A percentile compares a stretch with the other conserved stretches of the same genome.
phyloP scores from a whole-genome alignment of 2,113 vertebrate genomes.

The Mirounga angustirostris region DNA sequence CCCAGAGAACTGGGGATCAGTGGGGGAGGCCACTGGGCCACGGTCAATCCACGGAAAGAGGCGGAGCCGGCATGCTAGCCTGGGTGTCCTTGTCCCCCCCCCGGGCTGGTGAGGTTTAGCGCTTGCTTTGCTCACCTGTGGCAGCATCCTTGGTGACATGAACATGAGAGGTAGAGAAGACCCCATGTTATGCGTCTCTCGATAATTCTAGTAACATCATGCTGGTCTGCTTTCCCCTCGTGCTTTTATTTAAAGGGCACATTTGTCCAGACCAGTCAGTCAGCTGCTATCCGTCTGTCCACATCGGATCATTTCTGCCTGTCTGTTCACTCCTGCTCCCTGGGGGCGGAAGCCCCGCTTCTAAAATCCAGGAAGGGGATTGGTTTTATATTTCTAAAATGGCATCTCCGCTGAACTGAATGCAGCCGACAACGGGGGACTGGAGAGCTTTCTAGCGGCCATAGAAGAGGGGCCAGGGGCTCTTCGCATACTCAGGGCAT shows the following conservation, averaged over 20 bases:
- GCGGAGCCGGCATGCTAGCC: background rate
- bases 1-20: background rate
- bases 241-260: background rate
- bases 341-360: background rate
- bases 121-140: background rate
- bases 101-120: background rate
- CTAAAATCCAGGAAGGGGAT: background rate
- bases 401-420: background rate
- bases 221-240: background rate
- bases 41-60: background rate
- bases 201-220: accelerated
- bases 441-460: background rate
- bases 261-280: background rate
- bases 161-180: background rate
- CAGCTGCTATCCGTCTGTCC: background rate
- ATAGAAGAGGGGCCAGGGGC: no score
- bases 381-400: background rate
- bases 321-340: background rate
- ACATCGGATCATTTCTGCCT: background rate
- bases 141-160: accelerated
- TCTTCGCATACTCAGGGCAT: background rate
- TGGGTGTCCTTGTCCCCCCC: background rate
- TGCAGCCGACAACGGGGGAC: accelerated
- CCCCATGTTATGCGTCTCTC: accelerated
- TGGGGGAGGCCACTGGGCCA: background rate